Conservation (phyloP, 2,888 invertebrate genomes). For the Caenorhabditis sp. region DNA sequence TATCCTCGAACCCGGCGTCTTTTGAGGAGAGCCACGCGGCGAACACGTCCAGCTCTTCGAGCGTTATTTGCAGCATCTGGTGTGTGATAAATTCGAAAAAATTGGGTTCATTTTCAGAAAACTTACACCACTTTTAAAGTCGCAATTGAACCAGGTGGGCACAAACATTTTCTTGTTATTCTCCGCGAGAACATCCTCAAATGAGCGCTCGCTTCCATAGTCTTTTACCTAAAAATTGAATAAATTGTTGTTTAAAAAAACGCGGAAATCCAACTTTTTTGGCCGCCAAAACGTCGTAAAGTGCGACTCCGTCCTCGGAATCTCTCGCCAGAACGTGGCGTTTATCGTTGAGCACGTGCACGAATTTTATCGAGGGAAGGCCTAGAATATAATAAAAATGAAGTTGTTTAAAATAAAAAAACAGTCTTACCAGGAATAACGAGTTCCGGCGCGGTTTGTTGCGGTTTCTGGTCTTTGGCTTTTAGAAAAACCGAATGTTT, state of each 20-base stretch:
- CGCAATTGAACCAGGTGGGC: conserved; percentile 99
- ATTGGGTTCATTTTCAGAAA: too few species aligned
- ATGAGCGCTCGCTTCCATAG: conserved; percentile 83
- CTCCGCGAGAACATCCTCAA: conserved; percentile 91
- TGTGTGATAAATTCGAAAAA: neutral
- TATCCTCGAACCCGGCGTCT: conserved; percentile 89
- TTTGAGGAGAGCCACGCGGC: conserved; percentile 98
- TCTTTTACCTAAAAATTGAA: conserved; percentile 83
- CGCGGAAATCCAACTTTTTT: conserved; percentile 63
- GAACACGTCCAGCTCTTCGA: conserved; percentile 98
- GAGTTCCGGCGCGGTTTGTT: conserved; percentile 35
- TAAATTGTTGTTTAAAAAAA: too few species aligned
- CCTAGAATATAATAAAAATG: conserved; percentile 82
- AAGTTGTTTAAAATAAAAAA: too few species aligned
- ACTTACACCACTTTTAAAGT: conserved; percentile 95
- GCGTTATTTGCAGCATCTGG: conserved; percentile 96
- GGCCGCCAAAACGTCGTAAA: conserved; percentile 87
- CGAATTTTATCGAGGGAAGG: conserved; percentile 93
- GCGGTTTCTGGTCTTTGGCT: conserved; percentile 7
- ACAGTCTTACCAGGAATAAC: too few species aligned
- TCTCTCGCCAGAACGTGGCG: conserved; percentile 95
- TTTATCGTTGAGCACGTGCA: conserved; percentile 93
- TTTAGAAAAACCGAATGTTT: neutral
- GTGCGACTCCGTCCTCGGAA: conserved; percentile 89
- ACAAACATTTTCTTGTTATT: conserved; percentile 93